Conservation (phyloP, 2,888 invertebrate genomes). For the Steinernema scapterisci region DNA sequence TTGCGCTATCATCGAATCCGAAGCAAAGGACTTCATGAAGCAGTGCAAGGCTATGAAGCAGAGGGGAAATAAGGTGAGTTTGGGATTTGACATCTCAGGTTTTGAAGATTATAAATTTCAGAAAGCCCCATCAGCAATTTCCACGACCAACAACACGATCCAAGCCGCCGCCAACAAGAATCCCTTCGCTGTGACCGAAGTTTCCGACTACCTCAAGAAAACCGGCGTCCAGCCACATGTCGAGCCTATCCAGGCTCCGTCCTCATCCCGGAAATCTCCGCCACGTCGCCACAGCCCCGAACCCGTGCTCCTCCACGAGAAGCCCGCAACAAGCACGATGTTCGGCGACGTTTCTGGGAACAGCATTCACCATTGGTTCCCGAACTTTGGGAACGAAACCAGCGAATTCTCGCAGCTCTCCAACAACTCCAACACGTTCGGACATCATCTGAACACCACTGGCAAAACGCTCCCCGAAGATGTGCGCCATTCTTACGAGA, state of each 20-base stretch:
- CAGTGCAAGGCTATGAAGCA: slow-evolving; percentile 13
- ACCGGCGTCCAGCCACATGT: background rate
- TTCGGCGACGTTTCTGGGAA: slow-evolving; percentile 2
- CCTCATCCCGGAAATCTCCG: no score
- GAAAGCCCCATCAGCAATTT: background rate
- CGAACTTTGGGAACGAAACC: slow-evolving; percentile 19
- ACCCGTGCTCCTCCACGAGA: no score
- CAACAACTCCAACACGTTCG: slow-evolving; percentile 9
- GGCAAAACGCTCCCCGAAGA: slow-evolving; percentile 40
- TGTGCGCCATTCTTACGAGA: slow-evolving; percentile 37
- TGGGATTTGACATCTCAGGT: no score
- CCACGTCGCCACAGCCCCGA: no score
- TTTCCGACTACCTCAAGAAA: slow-evolving; percentile 8
- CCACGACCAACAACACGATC: slow-evolving; percentile 2
- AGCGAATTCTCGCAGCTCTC: slow-evolving; percentile 7
- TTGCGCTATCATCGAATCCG: slow-evolving; percentile 10
- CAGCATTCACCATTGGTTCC: slow-evolving; percentile 31
- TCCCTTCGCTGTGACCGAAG: slow-evolving; percentile 13
- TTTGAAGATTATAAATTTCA: no score
- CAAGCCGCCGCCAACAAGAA: slow-evolving; percentile 12
- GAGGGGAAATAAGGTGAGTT: background rate
- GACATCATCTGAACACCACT: background rate
- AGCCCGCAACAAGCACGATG: background rate
- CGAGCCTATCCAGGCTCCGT: background rate
- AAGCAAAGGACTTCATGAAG: slow-evolving; percentile 22